Base-by-base conservation (phyloP, 2,888 invertebrate genomes). In the Eucera pruinosa region DNA sequence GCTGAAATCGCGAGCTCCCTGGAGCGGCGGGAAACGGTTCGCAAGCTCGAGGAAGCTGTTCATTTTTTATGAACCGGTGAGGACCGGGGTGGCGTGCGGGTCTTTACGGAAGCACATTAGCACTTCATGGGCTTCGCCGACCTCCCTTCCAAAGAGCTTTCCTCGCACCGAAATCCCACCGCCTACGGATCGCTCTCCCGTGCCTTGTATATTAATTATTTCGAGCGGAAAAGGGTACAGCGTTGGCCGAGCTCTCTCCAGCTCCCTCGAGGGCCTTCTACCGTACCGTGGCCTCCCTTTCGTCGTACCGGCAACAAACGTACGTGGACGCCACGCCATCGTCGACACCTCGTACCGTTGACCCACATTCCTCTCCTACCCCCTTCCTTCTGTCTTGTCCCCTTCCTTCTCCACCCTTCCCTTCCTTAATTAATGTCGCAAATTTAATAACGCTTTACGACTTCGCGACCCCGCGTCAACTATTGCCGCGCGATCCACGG, bases 191-290 rank as follows among this genome's bases (percentile, higher is more conserved):
- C 87, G 86, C 87, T 87, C 90, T 87, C 90, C 70, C 78, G 88
- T 87, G 89, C 78, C 88, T 84, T 87, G 86, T 90, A 90, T 86
- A 89, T 90, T 90, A 90, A 90, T 89, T 90, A 90, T 85, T 82
- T 64, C 82, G 75, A 68, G 69, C 84, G 75, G 84, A 71, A 84
- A 84, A 84, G 82, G 82, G 80, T 84, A 80, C 65, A 45, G 45
- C 27, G 41, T n/a, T 39, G 61, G 33, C 13, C 50, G 48, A 43
- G 18, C 36, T n/a, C n/a, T n/a, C n/a, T n/a, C 36, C 2, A 2
- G n/a, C 11, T 30, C 69, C 57, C 72, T 3, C 30, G 33, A 9
- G 74, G 27, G 65, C 73, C n/a, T n/a, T n/a, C n/a, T n/a, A n/a
- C n/a, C n/a, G n/a, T n/a, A n/a, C n/a, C n/a, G n/a, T n/a, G n/a